Base-by-base conservation (phyloP, 1,140 invertebrate genomes). In the Pseudomyrmex cubaensis region DNA sequence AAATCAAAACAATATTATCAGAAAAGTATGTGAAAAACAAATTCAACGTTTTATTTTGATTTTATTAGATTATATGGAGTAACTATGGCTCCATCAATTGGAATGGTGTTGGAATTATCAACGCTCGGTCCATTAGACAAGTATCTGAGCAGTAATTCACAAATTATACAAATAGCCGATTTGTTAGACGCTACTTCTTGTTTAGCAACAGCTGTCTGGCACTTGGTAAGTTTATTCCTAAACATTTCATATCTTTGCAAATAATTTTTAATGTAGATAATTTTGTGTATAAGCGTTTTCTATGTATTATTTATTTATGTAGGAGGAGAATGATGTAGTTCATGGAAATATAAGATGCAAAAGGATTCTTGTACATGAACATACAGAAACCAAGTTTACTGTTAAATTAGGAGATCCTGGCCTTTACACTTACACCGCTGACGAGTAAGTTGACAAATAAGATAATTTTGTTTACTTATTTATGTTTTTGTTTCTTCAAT, bases 291-390 rank as follows among this genome's bases (percentile, higher is more conserved):
- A 35, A 35, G 5, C 7, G 35, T 35, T 35, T 35, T 7, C 4
- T 7, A 35, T 35, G 5, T 35, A 35, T 35, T 35, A 35, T 35
- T 35, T 35, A 35, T 7, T 35, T 35, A 35, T 92, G 9, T 84
- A 97, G 96, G 96, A 97, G 90, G 97, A 98, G 91, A 96, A 97
- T 85, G 95, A 96, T 48, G 95, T 98, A 50, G 96, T 97, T 62
- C 98, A 98, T 95, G 98, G 97, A n/a, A 97, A 96, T 83, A 97
- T 99, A 75, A 95, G 98, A 62, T 98, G 97, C 93, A 95, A 96
- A n/a, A 97, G 98, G 91, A 91, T 98, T 56, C 94, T 98, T 82
- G 97, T 98, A 12, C 95, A 96, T 74, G 92, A 94, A 22, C 96
- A 97, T 85, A 95, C 95, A 22, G 95, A 95, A 57, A 96, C 95